A percentile compares a stretch with the other conserved stretches of the same genome.
phyloP scores from a whole-genome alignment of 2,888 invertebrate genomes.

The Meiosimyza decipiens region DNA sequence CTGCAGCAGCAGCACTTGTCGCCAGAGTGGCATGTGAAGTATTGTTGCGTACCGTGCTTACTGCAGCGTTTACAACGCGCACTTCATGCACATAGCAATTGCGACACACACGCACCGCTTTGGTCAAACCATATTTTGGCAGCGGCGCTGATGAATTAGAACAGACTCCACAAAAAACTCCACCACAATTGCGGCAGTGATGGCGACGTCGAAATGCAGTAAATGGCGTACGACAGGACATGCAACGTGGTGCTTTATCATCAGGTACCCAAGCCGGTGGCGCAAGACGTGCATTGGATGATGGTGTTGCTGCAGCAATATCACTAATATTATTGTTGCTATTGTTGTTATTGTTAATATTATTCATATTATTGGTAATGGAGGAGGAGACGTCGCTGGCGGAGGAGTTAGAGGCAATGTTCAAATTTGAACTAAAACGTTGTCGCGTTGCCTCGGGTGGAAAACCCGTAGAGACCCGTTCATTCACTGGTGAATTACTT shows the following conservation, averaged over 20 bases:
- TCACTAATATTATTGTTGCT: slow-evolving; percentile 13
- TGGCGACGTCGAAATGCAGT: slow-evolving; percentile 95
- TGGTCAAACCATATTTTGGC: slow-evolving; percentile 90
- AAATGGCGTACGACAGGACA: slow-evolving; percentile 91
- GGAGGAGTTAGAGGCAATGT: background rate
- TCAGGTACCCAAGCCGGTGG: slow-evolving; percentile 97
- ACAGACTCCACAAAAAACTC: slow-evolving; percentile 93
- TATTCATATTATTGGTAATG: slow-evolving; percentile 46
- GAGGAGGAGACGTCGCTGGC: slow-evolving; percentile 36
- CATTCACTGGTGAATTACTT: slow-evolving; percentile 63
- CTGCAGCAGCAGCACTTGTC: slow-evolving; percentile 11
- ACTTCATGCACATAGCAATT: slow-evolving; percentile 62
- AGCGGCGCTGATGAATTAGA: slow-evolving; percentile 92
- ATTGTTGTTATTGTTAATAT: slow-evolving; percentile 37
- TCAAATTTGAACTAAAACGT: background rate
- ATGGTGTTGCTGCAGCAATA: slow-evolving; percentile 34
- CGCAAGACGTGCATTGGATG: slow-evolving; percentile 50
- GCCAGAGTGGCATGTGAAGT: slow-evolving; percentile 32
- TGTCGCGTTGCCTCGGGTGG: no score
- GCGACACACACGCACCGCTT: slow-evolving; percentile 92
- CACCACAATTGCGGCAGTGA: slow-evolving; percentile 96
- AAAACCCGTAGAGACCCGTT: slow-evolving; percentile 48
- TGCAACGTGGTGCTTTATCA: slow-evolving; percentile 89
- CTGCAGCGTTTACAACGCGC: slow-evolving; percentile 38
- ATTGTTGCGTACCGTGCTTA: slow-evolving; percentile 22